Evolutionary conservation across 2,888 invertebrate species (phyloP).

Genomic region (Gonocerus acuteangulatus): DNA sequence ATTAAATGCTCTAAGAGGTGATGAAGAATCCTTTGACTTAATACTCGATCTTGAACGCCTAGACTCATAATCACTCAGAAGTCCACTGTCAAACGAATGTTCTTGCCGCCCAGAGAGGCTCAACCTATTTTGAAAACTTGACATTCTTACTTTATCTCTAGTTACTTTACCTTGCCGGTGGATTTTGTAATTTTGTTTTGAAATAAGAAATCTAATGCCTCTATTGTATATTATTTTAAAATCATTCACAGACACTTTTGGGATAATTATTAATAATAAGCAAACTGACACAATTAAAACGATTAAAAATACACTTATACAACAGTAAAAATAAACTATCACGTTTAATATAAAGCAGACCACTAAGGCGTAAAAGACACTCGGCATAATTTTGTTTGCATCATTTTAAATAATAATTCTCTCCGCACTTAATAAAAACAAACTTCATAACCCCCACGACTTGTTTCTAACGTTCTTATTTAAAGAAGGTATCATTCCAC

Average conservation of each 20-base stretch:
- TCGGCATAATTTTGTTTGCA: conserved; percentile 11
- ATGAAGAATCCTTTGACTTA: background rate
- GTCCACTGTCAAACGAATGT: conserved; percentile 7
- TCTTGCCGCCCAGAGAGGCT: conserved; percentile 1
- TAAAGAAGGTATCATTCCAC: conserved; percentile 5
- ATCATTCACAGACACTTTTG: background rate
- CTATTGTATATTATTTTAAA: background rate
- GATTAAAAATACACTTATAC: conserved; percentile 13
- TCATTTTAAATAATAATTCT: conserved; percentile 4
- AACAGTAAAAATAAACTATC: conserved; percentile 4
- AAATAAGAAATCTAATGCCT: background rate
- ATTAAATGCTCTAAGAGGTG: conserved; percentile 5
- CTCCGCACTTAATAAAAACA: background rate
- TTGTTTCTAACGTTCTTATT: conserved; percentile 9
- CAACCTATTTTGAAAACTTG: background rate
- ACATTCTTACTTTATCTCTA: background rate
- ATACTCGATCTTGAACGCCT: conserved; percentile 4
- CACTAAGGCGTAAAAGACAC: background rate
- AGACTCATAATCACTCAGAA: conserved; percentile 19
- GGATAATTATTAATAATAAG: background rate
- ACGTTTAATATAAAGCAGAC: conserved; percentile 3
- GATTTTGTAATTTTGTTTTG: background rate
- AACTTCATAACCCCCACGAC: conserved; percentile 2
- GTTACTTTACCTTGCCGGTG: background rate
- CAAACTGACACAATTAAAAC: conserved; percentile 5